Evolutionary conservation across 2,113 vertebrate genomes (phyloP).

Genomic region (Pseudopodoces humilis): DNA sequence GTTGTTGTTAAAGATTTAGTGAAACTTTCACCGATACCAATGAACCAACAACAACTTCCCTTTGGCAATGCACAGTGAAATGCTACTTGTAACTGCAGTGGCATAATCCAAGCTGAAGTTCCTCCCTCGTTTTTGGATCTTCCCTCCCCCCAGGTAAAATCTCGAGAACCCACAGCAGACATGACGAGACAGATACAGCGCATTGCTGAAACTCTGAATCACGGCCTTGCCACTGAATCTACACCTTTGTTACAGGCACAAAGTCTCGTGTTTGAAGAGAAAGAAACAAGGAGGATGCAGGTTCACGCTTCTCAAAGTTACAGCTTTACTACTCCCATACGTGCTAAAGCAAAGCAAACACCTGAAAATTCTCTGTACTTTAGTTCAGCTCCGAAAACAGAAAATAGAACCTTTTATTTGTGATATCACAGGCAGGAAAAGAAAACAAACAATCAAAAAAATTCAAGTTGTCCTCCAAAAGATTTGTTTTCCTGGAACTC

Average conservation of each 20-base stretch:
- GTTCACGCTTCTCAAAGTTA: not conserved
- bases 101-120: constrained; percentile 51
- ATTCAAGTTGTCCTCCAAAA: too few relatives aligned
- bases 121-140: constrained; percentile 62
- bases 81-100: constrained; percentile 42
- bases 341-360: not conserved
- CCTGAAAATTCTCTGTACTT: not conserved
- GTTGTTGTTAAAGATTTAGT: constrained; percentile 6
- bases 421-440: not conserved
- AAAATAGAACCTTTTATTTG: not conserved
- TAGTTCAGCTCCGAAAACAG: not conserved
- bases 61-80: constrained; percentile 57
- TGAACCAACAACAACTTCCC: constrained; percentile 58
- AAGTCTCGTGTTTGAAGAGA: not conserved
- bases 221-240: not conserved
- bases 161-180: constrained; percentile 53
- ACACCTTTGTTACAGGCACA: not conserved
- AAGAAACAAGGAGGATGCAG: not conserved
- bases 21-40: constrained; percentile 71
- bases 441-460: not conserved
- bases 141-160: constrained; percentile 72
- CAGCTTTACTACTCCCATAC: not conserved
- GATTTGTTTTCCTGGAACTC: not conserved
- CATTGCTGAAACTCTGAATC: constrained; percentile 67
- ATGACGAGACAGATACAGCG: constrained; percentile 57